Base-by-base conservation (phyloP, 2,797 vertebrate genomes). In the Limnodromus scolopaceus region DNA sequence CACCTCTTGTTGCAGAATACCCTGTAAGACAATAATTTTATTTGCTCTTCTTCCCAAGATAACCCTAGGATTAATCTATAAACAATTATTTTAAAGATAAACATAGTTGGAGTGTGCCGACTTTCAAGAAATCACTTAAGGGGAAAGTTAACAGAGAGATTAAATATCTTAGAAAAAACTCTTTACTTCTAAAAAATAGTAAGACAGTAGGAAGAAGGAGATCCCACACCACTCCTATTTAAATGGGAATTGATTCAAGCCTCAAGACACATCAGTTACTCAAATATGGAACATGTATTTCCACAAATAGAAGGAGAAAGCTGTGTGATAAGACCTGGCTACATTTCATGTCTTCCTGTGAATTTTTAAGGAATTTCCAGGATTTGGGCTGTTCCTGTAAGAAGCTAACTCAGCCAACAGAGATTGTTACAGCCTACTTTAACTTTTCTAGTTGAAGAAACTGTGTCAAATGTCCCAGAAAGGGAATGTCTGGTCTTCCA, bases 1-100 rank as follows among this genome's bases (percentile, higher is more conserved):
- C n/a, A 72, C 8, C 25, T 69, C 18, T 20, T 0, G 0, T 28
- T 68, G 54, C 43, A 89, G 75, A 55, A 34, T 22, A 55, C 5
- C 2, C 24, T 70, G 13, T 32, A 51, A 78, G 3, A 64, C 30
- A 46, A 8, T 32, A 30, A 51, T 68, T 68, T 14, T 75, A 3
- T 72, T 64, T 77, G n/a, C 15, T 17, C 7, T 78, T 70, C 30
- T 65, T 5, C 16, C 25, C 38, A 54, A 38, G 13, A 17, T 41
- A 51, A 16, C 7, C 7, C 19, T 61, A 34, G 8, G 11, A 48
- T 53, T 75, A 66, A 94, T 60, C 12, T 13, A 13, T 9, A 54
- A 39, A 43, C 2, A 45, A 63, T 38, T 84, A 45, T 45, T 87
- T 87, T 15, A 45, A 85, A 77, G 36, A 32, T n/a, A 77, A 60